Percentiles rank a stretch among this genome's conserved stretches.
phyloP scores from a whole-genome alignment of 2,113 vertebrate species.

The Ia io region DNA sequence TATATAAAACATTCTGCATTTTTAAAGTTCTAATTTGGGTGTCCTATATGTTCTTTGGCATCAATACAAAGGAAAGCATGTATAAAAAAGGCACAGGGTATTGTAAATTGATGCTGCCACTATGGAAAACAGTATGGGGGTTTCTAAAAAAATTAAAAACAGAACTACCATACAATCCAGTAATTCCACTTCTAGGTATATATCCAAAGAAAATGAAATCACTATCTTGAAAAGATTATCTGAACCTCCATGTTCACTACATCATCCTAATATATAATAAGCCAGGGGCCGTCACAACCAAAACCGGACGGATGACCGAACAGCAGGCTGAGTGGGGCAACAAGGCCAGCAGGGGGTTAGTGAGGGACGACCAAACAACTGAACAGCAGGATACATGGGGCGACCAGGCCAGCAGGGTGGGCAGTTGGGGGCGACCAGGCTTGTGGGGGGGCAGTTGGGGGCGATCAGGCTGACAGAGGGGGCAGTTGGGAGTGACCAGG shows the following conservation, averaged over 20 bases:
- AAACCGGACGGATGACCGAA: no score
- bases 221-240: background rate
- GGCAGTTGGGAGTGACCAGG: no score
- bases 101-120: background rate
- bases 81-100: background rate
- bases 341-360: no score
- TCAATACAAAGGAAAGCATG: background rate
- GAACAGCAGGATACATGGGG: no score
- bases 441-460: no score
- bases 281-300: no score
- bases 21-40: conserved; percentile 13
- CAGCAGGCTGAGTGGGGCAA: no score
- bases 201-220: background rate
- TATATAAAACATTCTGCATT: background rate
- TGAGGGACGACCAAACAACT: no score
- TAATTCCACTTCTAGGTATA: background rate
- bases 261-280: background rate
- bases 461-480: no score
- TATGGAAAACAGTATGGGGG: background rate
- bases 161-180: background rate
- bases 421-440: no score
- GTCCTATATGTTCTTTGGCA: background rate
- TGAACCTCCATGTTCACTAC: background rate
- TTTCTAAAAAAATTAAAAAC: background rate
- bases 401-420: no score